phyloP scores from a whole-genome alignment of 1,140 invertebrate species.

The Camponotus floridanus region DNA sequence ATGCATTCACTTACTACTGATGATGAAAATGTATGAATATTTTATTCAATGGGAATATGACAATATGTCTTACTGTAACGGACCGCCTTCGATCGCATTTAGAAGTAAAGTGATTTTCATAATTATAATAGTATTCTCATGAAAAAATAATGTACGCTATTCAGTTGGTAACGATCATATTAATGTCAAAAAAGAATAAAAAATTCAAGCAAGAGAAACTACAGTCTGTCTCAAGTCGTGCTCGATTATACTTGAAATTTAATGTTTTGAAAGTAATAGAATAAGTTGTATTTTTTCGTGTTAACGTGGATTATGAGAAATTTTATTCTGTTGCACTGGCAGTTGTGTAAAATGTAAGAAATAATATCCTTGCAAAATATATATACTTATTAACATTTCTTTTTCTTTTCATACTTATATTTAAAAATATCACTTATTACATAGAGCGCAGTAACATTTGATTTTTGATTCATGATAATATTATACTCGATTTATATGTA shows the following conservation, averaged over 20 bases:
- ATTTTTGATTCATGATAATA: too few relatives aligned
- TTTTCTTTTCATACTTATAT: too few relatives aligned
- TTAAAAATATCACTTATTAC: too few relatives aligned
- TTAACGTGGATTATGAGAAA: too few relatives aligned
- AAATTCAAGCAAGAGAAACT: not conserved
- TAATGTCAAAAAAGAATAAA: not conserved
- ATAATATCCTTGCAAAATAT: too few relatives aligned
- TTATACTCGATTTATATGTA: too few relatives aligned
- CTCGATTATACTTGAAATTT: not conserved
- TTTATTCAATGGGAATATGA: slow-evolving; percentile 5
- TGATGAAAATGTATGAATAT: not conserved
- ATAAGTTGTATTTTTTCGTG: not conserved
- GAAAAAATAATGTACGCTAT: not conserved
- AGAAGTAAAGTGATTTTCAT: not conserved
- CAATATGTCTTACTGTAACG: not conserved
- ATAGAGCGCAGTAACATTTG: too few relatives aligned
- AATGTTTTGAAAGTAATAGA: not conserved
- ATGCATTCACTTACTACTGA: not conserved
- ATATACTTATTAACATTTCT: too few relatives aligned
- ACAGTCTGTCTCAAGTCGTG: not conserved
- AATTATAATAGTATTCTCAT: not conserved
- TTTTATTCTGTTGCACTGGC: too few relatives aligned
- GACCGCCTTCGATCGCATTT: not conserved
- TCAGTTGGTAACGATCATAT: not conserved
- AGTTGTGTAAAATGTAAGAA: too few relatives aligned